Conservation (phyloP, 2,113 vertebrate genomes). For the Aegithalos caudatus region DNA sequence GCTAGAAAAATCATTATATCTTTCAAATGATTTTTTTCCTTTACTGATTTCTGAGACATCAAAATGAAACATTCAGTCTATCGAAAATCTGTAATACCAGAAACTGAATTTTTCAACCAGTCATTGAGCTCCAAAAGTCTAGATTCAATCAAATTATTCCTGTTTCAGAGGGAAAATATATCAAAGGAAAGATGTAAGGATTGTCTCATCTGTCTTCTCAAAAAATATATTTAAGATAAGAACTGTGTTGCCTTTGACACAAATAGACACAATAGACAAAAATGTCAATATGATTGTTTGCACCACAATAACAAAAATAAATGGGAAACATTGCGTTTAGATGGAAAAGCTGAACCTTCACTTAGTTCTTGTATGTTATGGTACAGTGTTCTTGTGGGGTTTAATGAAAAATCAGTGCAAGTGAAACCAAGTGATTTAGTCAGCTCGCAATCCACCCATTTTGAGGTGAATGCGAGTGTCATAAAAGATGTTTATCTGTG, state of each 20-base stretch:
- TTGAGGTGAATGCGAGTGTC: background rate
- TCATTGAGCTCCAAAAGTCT: background rate
- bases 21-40: background rate
- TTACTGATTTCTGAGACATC: background rate
- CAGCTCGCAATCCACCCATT: background rate
- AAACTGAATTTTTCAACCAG: background rate
- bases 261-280: background rate
- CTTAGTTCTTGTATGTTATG: background rate
- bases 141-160: background rate
- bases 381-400: background rate
- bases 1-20: background rate
- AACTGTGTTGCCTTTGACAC: background rate
- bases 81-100: background rate
- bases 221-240: background rate
- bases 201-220: background rate
- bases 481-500: slow-evolving; percentile 7
- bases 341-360: background rate
- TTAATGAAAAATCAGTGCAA: slow-evolving; percentile 6
- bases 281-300: background rate
- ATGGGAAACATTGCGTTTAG: background rate
- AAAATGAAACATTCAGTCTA: background rate
- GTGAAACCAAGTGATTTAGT: slow-evolving; percentile 24
- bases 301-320: background rate
- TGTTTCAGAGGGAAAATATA: background rate
- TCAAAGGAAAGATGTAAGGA: background rate